Evolutionary conservation across 1,140 invertebrate genomes (phyloP), one percentile per base, ranked within the genome.

Genomic region (Drosophila triauraria): DNA sequence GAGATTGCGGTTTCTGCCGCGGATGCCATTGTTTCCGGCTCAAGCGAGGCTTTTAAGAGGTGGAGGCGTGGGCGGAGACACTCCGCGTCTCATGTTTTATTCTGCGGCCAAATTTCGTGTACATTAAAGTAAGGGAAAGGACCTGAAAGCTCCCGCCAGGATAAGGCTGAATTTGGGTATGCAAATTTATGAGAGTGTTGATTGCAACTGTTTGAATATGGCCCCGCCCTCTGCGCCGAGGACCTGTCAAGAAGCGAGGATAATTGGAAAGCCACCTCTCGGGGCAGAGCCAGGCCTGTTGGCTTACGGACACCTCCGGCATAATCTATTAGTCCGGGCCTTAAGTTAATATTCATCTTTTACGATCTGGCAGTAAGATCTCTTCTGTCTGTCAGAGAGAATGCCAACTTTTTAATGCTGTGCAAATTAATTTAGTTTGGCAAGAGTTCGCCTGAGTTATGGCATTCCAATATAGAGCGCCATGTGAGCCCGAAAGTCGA

Each of bases 111-210:
- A 67, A 84, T 78, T 87, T 83, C 61, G 84, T 78, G 69, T 80
- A 82, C 83, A 62, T 86, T 64, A 77, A 87, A 87, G 75, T 59
- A 79, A 72, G 51, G 59, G 77, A 51, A 75, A 57, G 56, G 30
- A 67, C 60, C 8, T 7, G 30, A 30, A 5, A 4, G 2, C 5
- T 48, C 43, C 9, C 38, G 60, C 50, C 61, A 53, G 82, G 84
- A 88, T 88, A 70, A 77, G 60, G 60, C 80, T 48, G 69, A 70
- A 59, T 86, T 88, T 88, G 59, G 74, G 65, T 80, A 88, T 88
- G 84, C 84, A 88, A 88, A 88, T 88, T 88, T 88, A 88, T 88
- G 84, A 62, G 74, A 88, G 84, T 88, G 84, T 81, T 90, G 84
- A 88, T 90, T 88, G 84, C 84, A 88, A 68, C 84, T 80, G 84